Percentiles rank a stretch among this genome's conserved stretches.
phyloP scores from a whole-genome alignment of 2,113 vertebrate genomes.

The Grallaria varia region DNA sequence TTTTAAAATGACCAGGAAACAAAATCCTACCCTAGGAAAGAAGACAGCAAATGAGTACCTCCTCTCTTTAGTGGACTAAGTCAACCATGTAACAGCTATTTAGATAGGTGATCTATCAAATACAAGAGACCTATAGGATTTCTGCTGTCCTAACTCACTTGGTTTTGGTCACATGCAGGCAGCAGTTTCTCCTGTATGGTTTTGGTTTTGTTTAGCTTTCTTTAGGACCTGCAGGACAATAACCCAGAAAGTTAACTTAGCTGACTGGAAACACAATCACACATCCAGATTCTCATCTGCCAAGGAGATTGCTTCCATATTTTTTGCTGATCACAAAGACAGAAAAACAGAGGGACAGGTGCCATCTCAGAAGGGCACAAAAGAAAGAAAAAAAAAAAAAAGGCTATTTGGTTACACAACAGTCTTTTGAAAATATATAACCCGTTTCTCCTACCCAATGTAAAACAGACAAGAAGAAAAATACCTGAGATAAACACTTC shows the following conservation, averaged over 20 bases:
- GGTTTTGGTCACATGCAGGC: neutral
- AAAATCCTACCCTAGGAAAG: neutral
- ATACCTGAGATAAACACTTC: neutral
- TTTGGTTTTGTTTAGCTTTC: neutral
- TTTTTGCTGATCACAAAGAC: neutral
- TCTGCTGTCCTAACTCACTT: neutral
- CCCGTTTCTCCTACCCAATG: neutral
- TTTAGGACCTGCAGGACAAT: neutral
- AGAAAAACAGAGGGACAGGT: neutral
- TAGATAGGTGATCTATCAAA: neutral
- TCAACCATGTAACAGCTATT: neutral
- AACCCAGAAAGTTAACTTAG: neutral
- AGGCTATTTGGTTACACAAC: neutral
- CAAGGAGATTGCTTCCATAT: neutral
- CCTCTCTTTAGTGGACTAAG: neutral
- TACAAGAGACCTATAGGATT: neutral
- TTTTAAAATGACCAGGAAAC: neutral
- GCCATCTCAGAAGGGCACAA: neutral
- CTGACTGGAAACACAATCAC: neutral
- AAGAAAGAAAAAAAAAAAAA: neutral
- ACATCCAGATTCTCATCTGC: neutral
- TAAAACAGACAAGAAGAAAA: neutral
- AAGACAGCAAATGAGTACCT: neutral
- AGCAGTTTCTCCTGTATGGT: neutral
- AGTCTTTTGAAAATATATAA: neutral